A percentile compares a stretch with the other conserved stretches of the same genome.
phyloP scores from a whole-genome alignment of 2,797 vertebrate genomes.

The Tragelaphus eurycerus region DNA sequence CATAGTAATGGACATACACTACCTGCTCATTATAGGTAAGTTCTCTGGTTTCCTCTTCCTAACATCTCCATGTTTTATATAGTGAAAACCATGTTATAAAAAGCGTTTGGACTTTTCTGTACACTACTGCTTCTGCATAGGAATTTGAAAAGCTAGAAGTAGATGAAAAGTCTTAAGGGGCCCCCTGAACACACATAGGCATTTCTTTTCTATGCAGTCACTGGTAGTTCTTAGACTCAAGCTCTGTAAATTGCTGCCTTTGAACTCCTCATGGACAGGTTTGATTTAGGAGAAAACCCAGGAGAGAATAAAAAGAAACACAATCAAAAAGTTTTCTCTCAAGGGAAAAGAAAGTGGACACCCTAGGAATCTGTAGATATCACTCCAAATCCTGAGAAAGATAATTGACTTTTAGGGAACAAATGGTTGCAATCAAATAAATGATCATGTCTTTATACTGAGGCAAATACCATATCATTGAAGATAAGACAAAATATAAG shows the following conservation, averaged over 20 bases:
- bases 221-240: neutral
- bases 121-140: neutral
- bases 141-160: neutral
- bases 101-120: neutral
- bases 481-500: conserved; percentile 26
- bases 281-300: conserved; percentile 50
- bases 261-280: neutral
- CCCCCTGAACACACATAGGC: neutral
- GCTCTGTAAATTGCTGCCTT: neutral
- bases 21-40: neutral
- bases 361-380: conserved; percentile 8
- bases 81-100: neutral
- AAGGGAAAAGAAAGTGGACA: conserved; percentile 20
- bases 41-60: neutral
- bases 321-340: conserved; percentile 60
- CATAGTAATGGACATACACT: neutral
- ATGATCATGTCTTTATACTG: conserved; percentile 25
- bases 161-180: neutral
- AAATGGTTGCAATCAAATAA: conserved; percentile 63
- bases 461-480: conserved; percentile 32
- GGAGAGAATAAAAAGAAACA: conserved; percentile 19
- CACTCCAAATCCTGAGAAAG: conserved; percentile 29
- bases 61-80: neutral
- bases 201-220: neutral
- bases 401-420: conserved; percentile 44